Base-by-base conservation (phyloP, 2,797 vertebrate species). In the Pipistrellus kuhlii region DNA sequence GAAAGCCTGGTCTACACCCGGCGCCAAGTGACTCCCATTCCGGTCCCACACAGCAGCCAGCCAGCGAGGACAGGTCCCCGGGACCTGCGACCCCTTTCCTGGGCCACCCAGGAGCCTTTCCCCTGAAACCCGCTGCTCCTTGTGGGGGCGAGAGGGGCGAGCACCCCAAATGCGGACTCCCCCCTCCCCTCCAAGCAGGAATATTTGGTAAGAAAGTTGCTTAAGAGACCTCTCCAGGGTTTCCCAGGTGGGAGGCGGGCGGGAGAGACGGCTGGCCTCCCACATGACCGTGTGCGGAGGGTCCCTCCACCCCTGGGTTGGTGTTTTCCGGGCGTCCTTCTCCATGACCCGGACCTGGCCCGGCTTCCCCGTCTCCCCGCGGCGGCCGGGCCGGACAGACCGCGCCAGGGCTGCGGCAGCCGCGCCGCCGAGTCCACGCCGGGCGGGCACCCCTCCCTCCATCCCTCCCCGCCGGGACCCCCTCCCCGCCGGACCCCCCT, bases 191-290 rank as follows among this genome's bases (percentile, higher is more conserved):
- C 81, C 71, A 86, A 82, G 84, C 85, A 85, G 81, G 87, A 76
- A 85, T 85, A 94, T 96, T 94, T 90, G 94, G 11, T 66, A 82
- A 96, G 88, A 96, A 97, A 97, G 96, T 97, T 97, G 95, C 66
- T 83, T n/a, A 84, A 95, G 78, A 95, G 76, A 93, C 94, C 96
- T 94, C 69, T 78, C 88, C 55, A 86, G 89, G 93, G 71, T 86
- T 96, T 78, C 91, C 85, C 91, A 85, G 87, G 85, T 57, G 41
- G 77, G 73, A 88, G 82, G 85, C 30, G 77, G 53, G 44, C 53
- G 32, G 72, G 55, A 93, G 77, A 85, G 57, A 62, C 62, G 35
- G 73, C 55, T 91, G 18, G 41, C 77, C 69, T 69, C 83, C 92
- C 59, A 72, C 83, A 93, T 83, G 32, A 92, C 84, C 75, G 89